A percentile compares a stretch with the other conserved stretches of the same genome.
These are phyloP conservation scores for Chloebia gouldiae DNA, from an alignment of 2,113 vertebrate genomes.

Conservation along the genomic window DNA sequence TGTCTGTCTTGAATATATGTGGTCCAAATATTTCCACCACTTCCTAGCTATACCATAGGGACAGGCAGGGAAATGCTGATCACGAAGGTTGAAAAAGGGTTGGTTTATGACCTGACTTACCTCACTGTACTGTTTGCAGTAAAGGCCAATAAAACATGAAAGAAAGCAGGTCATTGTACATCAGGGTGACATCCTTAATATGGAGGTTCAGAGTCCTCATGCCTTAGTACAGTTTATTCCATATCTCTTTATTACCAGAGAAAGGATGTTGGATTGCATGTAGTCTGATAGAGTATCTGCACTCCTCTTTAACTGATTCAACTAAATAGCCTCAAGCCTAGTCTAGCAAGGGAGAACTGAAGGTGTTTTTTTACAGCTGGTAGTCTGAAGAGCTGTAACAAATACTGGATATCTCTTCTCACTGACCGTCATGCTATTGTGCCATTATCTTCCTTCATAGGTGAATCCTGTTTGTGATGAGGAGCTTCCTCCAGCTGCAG, in stretches of 20 bases:
- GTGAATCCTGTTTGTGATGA: neutral
- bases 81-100: neutral
- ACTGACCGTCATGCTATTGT: neutral
- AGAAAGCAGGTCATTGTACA: neutral
- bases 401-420: neutral
- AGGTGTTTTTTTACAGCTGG: neutral
- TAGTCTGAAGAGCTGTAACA: neutral
- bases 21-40: neutral
- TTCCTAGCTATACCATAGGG: neutral
- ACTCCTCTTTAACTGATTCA: neutral
- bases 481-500: neutral
- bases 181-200: neutral
- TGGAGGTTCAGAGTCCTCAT: neutral
- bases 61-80: neutral
- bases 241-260: neutral
- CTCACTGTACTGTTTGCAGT: neutral
- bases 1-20: neutral
- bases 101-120: neutral
- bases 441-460: neutral
- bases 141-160: neutral
- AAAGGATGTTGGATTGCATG: neutral
- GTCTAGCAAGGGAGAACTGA: neutral
- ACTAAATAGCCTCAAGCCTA: neutral
- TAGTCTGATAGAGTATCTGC: neutral
- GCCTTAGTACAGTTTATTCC: neutral